A percentile compares a stretch with the other conserved stretches of the same genome.
Conservation (phyloP, 1,140 invertebrate species). For the Bacillus rossius region DNA sequence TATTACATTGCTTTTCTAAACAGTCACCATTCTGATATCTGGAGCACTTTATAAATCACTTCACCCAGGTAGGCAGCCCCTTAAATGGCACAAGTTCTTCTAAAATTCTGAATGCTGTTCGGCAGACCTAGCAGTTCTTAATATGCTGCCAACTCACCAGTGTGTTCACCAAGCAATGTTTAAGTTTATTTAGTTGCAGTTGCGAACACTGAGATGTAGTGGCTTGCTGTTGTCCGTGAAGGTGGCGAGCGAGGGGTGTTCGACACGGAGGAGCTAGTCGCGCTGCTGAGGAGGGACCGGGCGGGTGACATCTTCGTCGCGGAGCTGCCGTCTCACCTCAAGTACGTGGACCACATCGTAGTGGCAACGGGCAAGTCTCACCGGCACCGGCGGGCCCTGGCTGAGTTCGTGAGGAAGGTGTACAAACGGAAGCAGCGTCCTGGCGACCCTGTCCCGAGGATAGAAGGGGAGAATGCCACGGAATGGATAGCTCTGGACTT, state of each 20-base stretch:
- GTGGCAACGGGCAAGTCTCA: constrained; percentile 66
- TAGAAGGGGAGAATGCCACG: constrained; percentile 68
- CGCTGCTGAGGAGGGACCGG: constrained; percentile 69
- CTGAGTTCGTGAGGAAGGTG: constrained; percentile 68
- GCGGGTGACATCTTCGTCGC: constrained; percentile 77
- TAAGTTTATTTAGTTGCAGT: not conserved
- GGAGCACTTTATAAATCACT: no score
- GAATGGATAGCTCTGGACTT: constrained; percentile 91
- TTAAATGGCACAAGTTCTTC: no score
- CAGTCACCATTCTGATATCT: no score
- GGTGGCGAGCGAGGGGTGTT: constrained; percentile 75
- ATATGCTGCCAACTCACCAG: no score
- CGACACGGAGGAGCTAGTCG: constrained; percentile 80
- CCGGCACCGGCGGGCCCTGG: constrained; percentile 68
- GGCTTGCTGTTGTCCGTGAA: constrained; percentile 35
- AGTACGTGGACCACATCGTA: constrained; percentile 80
- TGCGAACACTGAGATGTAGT: no score
- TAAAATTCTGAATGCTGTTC: no score
- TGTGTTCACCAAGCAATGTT: no score
- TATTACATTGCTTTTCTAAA: no score
- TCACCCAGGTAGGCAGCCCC: no score
- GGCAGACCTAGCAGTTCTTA: no score
- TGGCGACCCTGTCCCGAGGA: constrained; percentile 59
- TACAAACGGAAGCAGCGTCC: constrained; percentile 67
- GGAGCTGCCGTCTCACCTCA: constrained; percentile 60